Percentiles rank a stretch among this genome's conserved stretches.
These are phyloP conservation scores for Sminthurides aquaticus DNA, from an alignment of 2,888 invertebrate genomes.

Conservation along the genomic window DNA sequence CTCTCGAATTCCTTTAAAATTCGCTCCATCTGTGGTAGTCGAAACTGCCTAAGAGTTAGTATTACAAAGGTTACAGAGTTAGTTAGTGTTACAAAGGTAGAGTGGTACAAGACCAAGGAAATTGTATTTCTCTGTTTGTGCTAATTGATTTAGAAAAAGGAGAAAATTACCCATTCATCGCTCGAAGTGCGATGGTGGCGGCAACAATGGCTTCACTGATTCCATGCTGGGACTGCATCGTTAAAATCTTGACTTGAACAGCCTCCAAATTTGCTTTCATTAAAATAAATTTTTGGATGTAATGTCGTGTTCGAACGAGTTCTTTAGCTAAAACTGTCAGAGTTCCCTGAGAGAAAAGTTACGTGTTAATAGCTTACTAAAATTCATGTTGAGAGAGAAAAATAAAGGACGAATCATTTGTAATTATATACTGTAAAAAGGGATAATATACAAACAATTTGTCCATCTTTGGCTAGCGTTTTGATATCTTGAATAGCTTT, in stretches of 20 bases:
- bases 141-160: neutral
- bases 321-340: constrained; percentile 59
- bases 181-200: constrained; percentile 55
- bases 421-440: too few relatives aligned
- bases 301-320: constrained; percentile 54
- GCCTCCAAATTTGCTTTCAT: constrained; percentile 58
- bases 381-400: too few relatives aligned
- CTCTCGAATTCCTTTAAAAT: constrained; percentile 57
- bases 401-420: too few relatives aligned
- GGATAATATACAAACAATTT: constrained; percentile 49
- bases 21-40: constrained; percentile 56
- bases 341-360: constrained; percentile 52
- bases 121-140: neutral
- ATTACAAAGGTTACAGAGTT: neutral
- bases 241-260: constrained; percentile 56
- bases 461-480: constrained; percentile 57
- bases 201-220: constrained; percentile 59
- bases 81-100: too few relatives aligned
- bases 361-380: too few relatives aligned
- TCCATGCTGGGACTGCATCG: constrained; percentile 55
- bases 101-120: neutral
- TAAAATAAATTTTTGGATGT: constrained; percentile 57
- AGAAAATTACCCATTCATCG: constrained; percentile 53
- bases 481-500: constrained; percentile 57
- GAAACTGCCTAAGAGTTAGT: constrained; percentile 47